Evolutionary conservation across 1,140 invertebrate genomes (phyloP).

Genomic region (Reticulitermes speratus): DNA sequence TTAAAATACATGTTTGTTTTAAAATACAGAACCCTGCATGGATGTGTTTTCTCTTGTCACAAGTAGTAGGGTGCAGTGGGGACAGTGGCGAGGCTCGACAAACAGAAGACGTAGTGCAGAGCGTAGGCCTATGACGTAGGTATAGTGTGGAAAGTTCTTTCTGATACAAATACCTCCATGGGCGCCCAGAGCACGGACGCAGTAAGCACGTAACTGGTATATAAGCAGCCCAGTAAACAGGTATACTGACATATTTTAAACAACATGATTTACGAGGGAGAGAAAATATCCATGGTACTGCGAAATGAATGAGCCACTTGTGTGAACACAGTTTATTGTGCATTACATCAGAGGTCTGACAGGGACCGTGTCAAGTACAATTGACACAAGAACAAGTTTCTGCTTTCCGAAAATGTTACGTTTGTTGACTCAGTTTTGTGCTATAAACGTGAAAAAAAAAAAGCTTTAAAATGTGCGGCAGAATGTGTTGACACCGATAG

Average conservation of each 20-base stretch:
- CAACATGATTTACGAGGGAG: not conserved
- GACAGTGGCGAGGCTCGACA: too few relatives aligned
- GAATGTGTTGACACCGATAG: not conserved
- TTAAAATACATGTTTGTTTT: too few relatives aligned
- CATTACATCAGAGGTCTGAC: not conserved
- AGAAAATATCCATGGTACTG: not conserved
- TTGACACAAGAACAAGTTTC: not conserved
- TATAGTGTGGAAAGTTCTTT: too few relatives aligned
- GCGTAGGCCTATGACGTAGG: too few relatives aligned
- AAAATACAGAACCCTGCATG: too few relatives aligned
- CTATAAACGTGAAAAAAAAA: not conserved
- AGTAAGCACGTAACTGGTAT: not conserved
- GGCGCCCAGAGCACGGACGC: too few relatives aligned
- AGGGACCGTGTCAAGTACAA: not conserved
- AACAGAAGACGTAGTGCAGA: too few relatives aligned
- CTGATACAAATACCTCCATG: too few relatives aligned
- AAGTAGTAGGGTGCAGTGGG: too few relatives aligned
- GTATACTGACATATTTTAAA: not conserved
- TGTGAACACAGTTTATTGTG: not conserved
- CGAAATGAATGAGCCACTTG: not conserved
- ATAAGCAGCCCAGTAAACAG: not conserved
- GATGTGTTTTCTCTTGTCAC: too few relatives aligned
- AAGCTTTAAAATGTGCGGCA: not conserved
- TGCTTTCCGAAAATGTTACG: not conserved
- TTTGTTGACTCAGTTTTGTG: not conserved